Conservation (phyloP, 2,888 invertebrate genomes). For the Punctoribates punctum region DNA sequence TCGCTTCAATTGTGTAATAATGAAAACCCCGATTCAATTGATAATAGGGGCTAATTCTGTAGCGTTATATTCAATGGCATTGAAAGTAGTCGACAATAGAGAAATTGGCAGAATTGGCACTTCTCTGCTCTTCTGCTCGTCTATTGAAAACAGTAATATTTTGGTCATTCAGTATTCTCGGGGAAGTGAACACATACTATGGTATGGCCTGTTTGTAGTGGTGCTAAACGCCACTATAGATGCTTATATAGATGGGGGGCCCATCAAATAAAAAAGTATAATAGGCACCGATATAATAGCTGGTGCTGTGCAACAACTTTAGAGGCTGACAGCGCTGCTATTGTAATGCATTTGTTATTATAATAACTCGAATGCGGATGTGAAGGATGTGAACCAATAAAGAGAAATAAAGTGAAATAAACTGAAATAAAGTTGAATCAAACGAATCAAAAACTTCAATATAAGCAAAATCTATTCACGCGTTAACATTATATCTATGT, state of each 20-base stretch:
- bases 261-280: conserved; percentile 31
- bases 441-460: neutral
- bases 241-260: conserved; percentile 27
- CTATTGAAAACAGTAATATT: conserved; percentile 24
- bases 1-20: conserved; percentile 17
- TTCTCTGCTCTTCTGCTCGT: conserved; percentile 5
- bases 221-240: conserved; percentile 18
- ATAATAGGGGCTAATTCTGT: conserved; percentile 13
- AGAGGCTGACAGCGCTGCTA: conserved; percentile 8
- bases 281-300: conserved; percentile 27
- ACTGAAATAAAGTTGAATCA: neutral
- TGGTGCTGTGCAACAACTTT: conserved; percentile 7
- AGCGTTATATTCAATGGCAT: conserved; percentile 16
- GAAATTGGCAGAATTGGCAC: conserved; percentile 21
- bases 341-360: conserved; percentile 36
- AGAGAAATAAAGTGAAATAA: conserved; percentile 1
- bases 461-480: conserved; percentile 26
- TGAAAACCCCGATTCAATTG: conserved; percentile 11
- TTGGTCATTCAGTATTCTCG: neutral
- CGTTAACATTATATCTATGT: conserved; percentile 24
- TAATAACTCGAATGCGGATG: conserved; percentile 33
- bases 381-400: conserved; percentile 35
- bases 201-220: conserved; percentile 21
- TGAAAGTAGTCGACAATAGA: conserved; percentile 16
- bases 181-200: conserved; percentile 16